Evolutionary conservation across 2,888 invertebrate genomes (phyloP).

Genomic region (Apotomis capreana): DNA sequence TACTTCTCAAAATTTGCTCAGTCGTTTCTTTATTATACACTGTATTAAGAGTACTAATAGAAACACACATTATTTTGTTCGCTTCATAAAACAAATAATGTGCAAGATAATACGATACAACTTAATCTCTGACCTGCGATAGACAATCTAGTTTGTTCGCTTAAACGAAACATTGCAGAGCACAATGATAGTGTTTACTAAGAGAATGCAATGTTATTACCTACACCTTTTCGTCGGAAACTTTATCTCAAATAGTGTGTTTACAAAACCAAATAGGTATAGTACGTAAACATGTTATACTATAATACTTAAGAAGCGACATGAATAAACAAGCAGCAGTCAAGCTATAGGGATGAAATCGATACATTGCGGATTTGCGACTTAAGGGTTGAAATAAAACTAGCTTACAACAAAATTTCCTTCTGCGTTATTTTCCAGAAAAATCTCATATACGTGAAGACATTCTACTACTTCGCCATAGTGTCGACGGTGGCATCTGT

Average conservation of each 20-base stretch:
- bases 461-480: slow-evolving; percentile 65
- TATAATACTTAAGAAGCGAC: neutral
- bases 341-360: too few relatives aligned
- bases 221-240: neutral
- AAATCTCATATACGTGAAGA: slow-evolving; percentile 54
- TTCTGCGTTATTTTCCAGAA: slow-evolving; percentile 57
- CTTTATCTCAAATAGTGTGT: neutral
- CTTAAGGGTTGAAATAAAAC: neutral
- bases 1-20: too few relatives aligned
- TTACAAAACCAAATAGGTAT: neutral
- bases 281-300: too few relatives aligned
- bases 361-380: too few relatives aligned
- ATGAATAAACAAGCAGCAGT: too few relatives aligned
- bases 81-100: neutral
- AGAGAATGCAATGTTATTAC: neutral
- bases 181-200: neutral
- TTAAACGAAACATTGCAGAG: neutral
- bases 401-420: neutral
- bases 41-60: too few relatives aligned
- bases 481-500: slow-evolving; percentile 55
- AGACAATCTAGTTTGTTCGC: neutral
- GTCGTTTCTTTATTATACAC: too few relatives aligned
- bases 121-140: neutral
- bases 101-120: neutral
- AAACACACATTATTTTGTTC: too few relatives aligned